Evolutionary conservation across 2,888 invertebrate species (phyloP), one percentile per base, ranked within the genome.

Genomic region (Micoletzkya japonica): DNA sequence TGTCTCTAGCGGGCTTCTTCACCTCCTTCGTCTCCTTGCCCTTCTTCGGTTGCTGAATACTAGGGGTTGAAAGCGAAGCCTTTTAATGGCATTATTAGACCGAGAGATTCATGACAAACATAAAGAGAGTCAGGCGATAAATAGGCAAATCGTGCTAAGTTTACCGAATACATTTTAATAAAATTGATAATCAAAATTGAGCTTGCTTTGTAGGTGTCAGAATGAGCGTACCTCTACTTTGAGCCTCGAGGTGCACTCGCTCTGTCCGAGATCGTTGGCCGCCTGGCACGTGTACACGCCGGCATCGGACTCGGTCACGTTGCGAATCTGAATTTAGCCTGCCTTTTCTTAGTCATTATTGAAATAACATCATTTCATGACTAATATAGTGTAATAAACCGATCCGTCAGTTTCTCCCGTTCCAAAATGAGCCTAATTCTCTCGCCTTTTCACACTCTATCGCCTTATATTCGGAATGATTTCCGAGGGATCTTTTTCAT

Each of bases 231-330:
- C 73, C 66, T 77, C 72, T 14, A 81, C 78, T 17, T 71, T 76
- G 24, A 82, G 68, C 24, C 71, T 74, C 4, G 91, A 90, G 10
- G 73, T 92, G 84, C 91, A 92, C 85, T 90, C 89, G 82, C 91
- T 91, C 89, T 91, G 91, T 79, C 96, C 96, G 81, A 91, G 90
- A 82, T 91, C 90, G 87, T 94, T 94, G 58, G 89, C 89, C 61
- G 93, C 94, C 82, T 89, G 89, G 87, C 94, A 94, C 70, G 90
- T 90, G 86, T 94, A 95, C 86, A 89, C 90, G 69, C 93, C 94
- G 81, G 91, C 90, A 89, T 93, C 92, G 89, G 93, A 93, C 20
- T 93, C 92, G 84, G 93, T 93, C 66, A 93, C 93, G 89, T 94
- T 93, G 76, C 90, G 90, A 17, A 68, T 49, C 58, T 66, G 79